Conservation (phyloP, 2,888 invertebrate genomes). For the Argyra leucocephala region DNA sequence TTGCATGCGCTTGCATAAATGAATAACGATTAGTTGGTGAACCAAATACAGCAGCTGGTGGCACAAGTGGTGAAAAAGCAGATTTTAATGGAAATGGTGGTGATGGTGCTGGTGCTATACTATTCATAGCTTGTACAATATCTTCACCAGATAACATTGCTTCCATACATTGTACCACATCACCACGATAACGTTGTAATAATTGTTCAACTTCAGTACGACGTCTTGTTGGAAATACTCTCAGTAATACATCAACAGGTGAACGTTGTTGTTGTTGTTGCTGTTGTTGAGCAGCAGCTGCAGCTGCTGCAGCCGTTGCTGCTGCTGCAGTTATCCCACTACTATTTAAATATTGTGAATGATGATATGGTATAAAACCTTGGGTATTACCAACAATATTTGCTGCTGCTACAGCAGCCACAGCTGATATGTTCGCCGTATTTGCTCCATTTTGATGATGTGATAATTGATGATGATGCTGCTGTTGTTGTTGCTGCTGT, state of each 20-base stretch:
- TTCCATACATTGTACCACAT: constrained; percentile 88
- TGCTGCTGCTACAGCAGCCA: neutral
- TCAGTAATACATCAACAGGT: constrained; percentile 76
- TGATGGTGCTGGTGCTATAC: constrained; percentile 31
- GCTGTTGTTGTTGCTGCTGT: neutral
- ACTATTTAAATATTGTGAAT: constrained; percentile 36
- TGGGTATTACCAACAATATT: constrained; percentile 33
- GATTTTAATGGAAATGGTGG: constrained; percentile 48
- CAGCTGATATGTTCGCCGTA: neutral
- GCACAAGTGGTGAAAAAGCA: constrained; percentile 67
- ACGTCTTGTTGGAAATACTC: constrained; percentile 82
- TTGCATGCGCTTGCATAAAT: constrained; percentile 53
- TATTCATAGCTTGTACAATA: constrained; percentile 31
- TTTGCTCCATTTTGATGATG: neutral
- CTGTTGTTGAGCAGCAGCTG: too few relatives aligned
- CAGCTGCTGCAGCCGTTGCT: constrained; percentile 33
- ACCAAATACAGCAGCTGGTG: constrained; percentile 40
- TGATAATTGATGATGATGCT: neutral
- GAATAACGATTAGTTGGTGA: constrained; percentile 42
- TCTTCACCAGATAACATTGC: constrained; percentile 64
- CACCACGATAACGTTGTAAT: constrained; percentile 74
- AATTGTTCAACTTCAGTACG: constrained; percentile 78
- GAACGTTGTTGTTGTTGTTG: constrained; percentile 52
- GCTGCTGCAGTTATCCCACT: constrained; percentile 34
- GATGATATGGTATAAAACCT: constrained; percentile 44